A percentile compares a stretch with the other conserved stretches of the same genome.
These are phyloP conservation scores for Hipparchia sbordonii DNA, from an alignment of 2,888 invertebrate genomes.

Conservation along the genomic window DNA sequence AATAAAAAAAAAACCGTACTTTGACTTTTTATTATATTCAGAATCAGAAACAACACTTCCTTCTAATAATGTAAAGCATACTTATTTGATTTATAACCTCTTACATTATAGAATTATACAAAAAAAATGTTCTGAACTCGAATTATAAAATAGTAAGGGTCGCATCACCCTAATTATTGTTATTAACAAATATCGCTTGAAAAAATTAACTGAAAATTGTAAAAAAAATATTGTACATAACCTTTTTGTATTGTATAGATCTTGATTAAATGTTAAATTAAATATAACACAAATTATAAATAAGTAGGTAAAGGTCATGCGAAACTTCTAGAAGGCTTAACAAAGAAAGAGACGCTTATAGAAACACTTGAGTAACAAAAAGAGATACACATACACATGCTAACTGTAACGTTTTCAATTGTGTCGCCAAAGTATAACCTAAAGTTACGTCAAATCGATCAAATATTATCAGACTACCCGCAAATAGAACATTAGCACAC, in stretches of 20 bases:
- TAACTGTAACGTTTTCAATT: neutral
- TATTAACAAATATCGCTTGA: conserved; percentile 4
- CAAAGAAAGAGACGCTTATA: neutral
- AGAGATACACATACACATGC: neutral
- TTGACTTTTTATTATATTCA: too few relatives aligned
- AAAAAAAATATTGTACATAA: conserved; percentile 32
- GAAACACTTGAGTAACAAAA: neutral
- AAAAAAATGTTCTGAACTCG: conserved; percentile 8
- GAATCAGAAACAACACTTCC: neutral
- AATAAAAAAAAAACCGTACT: too few relatives aligned
- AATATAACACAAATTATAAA: conserved; percentile 28
- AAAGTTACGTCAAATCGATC: neutral
- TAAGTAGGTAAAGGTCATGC: conserved; percentile 16
- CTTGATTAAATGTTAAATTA: conserved; percentile 24
- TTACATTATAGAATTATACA: neutral
- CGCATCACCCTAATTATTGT: neutral
- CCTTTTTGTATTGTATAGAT: conserved; percentile 33
- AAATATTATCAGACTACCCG: too few relatives aligned
- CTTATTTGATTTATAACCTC: neutral
- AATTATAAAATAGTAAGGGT: conserved; percentile 4
- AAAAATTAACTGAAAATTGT: conserved; percentile 14
- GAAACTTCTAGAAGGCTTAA: neutral
- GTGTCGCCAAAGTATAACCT: neutral
- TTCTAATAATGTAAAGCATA: neutral
- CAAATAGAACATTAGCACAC: too few relatives aligned